A percentile compares a stretch with the other conserved stretches of the same genome.
These are phyloP conservation scores for Phymastichus coffea DNA, from an alignment of 1,140 invertebrate genomes.

Conservation along the genomic window DNA sequence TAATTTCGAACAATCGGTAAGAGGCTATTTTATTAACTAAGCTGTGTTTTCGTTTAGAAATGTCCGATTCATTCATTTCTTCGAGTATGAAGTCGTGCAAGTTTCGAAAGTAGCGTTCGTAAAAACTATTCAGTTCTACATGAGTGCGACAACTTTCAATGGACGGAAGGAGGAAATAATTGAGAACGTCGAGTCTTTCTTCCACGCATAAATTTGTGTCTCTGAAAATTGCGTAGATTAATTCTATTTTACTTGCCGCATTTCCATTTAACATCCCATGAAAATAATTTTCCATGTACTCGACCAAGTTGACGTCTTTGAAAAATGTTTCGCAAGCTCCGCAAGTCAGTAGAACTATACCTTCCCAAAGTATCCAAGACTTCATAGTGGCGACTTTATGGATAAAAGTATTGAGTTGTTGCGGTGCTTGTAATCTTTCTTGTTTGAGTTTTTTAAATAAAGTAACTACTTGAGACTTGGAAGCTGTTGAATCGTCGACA, in stretches of 20 bases:
- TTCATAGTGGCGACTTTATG: constrained; percentile 29
- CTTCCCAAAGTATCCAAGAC: constrained; percentile 40
- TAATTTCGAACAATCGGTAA: constrained; percentile 44
- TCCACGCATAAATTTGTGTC: background rate
- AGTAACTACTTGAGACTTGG: no score
- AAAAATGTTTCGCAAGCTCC: constrained; percentile 38
- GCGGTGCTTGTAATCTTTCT: no score
- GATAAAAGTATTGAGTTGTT: no score
- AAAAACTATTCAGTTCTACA: background rate
- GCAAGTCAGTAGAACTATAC: constrained; percentile 36
- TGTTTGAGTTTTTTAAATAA: no score
- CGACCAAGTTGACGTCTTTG: constrained; percentile 35
- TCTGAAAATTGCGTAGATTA: constrained; percentile 38
- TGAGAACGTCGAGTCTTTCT: constrained; percentile 38
- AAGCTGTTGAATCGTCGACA: no score
- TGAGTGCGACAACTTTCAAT: constrained; percentile 34
- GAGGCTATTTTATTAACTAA: constrained; percentile 43
- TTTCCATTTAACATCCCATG: constrained; percentile 24
- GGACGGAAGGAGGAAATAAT: constrained; percentile 39
- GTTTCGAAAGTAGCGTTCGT: background rate
- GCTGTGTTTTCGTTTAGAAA: background rate
- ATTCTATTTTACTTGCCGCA: constrained; percentile 36
- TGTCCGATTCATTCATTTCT: background rate
- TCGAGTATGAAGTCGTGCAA: background rate
- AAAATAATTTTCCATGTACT: constrained; percentile 39